These are phyloP conservation scores for Cryptophagus acutangulus DNA, from an alignment of 2,888 invertebrate species.

Conservation along the genomic window DNA sequence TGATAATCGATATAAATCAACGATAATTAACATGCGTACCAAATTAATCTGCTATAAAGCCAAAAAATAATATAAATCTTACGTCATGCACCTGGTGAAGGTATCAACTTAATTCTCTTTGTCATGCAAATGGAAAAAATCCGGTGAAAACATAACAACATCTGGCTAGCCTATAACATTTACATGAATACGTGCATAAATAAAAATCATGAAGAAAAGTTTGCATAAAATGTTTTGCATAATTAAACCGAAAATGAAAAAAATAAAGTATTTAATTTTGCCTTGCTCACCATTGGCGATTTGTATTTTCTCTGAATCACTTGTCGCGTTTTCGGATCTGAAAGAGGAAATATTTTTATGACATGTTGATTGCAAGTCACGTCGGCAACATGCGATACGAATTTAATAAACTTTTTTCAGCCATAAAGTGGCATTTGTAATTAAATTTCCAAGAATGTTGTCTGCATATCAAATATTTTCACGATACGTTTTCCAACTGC, in stretches of 20 bases:
- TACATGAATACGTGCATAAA: conserved; percentile 38
- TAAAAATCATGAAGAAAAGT: conserved; percentile 15
- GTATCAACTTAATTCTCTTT: conserved; percentile 31
- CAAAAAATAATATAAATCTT: neutral
- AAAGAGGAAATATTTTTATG: conserved; percentile 42
- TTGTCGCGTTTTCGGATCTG: conserved; percentile 97
- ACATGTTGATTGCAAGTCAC: conserved; percentile 9
- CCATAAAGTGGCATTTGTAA: conserved; percentile 10
- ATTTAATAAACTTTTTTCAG: conserved; percentile 1
- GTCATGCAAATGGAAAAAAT: conserved; percentile 71
- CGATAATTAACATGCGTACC: too few species aligned
- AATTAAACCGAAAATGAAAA: neutral
- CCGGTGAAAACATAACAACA: conserved; percentile 73
- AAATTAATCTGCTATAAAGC: too few species aligned
- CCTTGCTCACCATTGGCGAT: conserved; percentile 92
- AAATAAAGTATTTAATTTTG: neutral
- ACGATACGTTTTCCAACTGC: conserved; percentile 5
- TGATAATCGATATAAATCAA: too few species aligned
- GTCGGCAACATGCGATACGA: conserved; percentile 8
- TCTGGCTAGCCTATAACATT: conserved; percentile 69
- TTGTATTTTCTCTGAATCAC: conserved; percentile 95
- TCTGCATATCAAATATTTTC: conserved; percentile 14
- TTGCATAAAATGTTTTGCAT: neutral
- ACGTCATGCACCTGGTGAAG: conserved; percentile 32
- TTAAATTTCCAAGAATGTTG: conserved; percentile 14